phyloP scores from a whole-genome alignment of 2,888 invertebrate species.

The Netelia virgata region DNA sequence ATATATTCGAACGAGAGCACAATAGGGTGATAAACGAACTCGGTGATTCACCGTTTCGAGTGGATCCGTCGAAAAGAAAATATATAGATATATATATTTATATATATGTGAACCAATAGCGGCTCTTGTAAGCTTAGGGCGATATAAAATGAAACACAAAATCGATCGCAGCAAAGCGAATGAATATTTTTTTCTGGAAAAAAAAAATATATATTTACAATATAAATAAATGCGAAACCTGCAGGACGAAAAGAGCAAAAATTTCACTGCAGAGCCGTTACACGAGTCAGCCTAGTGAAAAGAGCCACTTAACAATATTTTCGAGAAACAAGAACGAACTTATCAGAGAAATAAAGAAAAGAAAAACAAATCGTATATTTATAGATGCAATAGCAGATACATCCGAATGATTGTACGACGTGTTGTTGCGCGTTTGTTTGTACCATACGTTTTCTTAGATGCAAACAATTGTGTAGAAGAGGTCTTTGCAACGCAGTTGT shows the following conservation, averaged over 20 bases:
- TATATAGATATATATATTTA: conserved; percentile 42
- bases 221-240: conserved; percentile 49
- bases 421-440: conserved; percentile 50
- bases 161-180: conserved; percentile 37
- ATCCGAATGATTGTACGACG: conserved; percentile 58
- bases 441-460: conserved; percentile 47
- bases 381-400: conserved; percentile 15
- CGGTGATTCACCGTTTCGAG: conserved; percentile 19
- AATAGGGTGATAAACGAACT: neutral
- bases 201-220: conserved; percentile 64
- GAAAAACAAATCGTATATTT: conserved; percentile 1
- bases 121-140: conserved; percentile 33
- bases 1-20: conserved; percentile 3
- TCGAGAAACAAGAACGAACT: conserved; percentile 8
- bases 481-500: conserved; percentile 73
- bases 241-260: conserved; percentile 52
- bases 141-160: conserved; percentile 10
- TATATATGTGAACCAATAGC: conserved; percentile 56
- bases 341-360: conserved; percentile 2
- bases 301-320: conserved; percentile 30
- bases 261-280: conserved; percentile 38
- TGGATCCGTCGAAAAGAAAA: conserved; percentile 8
- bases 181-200: conserved; percentile 50
- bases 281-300: conserved; percentile 23
- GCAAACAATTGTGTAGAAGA: conserved; percentile 56